Evolutionary conservation across 2,113 vertebrate genomes (phyloP), one percentile per base, ranked within the genome.

Genomic region (Lates calcarifer): DNA sequence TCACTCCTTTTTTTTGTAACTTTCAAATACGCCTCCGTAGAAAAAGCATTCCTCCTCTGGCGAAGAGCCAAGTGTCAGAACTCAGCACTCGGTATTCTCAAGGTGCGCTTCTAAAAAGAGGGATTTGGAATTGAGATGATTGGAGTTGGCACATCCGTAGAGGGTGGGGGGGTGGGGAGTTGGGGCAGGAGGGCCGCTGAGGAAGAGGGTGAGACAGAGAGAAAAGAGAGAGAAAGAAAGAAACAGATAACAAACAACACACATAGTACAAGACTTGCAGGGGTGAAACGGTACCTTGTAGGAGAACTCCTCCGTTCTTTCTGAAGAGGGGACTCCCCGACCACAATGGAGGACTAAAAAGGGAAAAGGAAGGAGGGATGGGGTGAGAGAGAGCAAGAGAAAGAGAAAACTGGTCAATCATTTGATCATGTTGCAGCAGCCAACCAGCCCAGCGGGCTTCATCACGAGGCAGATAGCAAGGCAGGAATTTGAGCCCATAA

Each of bases 251-350:
- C 73, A 85, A 64, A 85, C 74, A 71, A 66, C 61, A 67, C 51
- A 49, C 65, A 73, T 41, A 83, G 64, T 77, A 65, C n/a, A 49
- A 79, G 77, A 65, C 64, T 62, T 57, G 80, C 11, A 2, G 71
- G 85, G 61, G 85, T 76, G 82, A 87, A 45, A 75, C 70, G 9
- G 47, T 99, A 98, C 98, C 97, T 98, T 97, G 98, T 31, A 99
- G 95, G 87, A 99, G 97, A 82, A 98, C 96, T 94, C 97, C 95
- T 88, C 95, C 97, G 22, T 98, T 98, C 95, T 97, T 99, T 95
- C 98, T 97, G 96, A 98, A 97, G 92, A 99, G 98, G 93, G 96
- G 96, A 94, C 96, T 99, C 95, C 97, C 98, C 31, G 98, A 96
- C 98, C 98, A 99, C 92, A 99, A 95, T 74, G 97, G 97, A 94